A percentile compares a stretch with the other conserved stretches of the same genome.
phyloP scores from a whole-genome alignment of 2,888 invertebrate genomes.

The Lymantria monacha region DNA sequence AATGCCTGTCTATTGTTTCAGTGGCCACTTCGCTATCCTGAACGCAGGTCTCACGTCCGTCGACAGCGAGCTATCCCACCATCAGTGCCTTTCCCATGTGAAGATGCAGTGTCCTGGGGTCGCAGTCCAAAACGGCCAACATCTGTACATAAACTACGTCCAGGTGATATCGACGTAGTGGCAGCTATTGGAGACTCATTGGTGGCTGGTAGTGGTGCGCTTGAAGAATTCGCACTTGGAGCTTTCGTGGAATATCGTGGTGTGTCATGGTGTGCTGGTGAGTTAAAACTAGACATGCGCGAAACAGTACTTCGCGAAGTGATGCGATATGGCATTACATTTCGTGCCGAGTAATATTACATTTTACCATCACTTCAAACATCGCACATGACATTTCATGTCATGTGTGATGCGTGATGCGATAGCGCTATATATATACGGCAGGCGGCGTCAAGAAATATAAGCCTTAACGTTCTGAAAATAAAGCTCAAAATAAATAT shows the following conservation, averaged over 20 bases:
- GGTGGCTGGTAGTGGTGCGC: constrained; percentile 87
- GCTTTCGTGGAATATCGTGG: constrained; percentile 88
- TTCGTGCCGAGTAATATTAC: no score
- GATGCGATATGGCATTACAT: no score
- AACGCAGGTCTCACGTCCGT: constrained; percentile 68
- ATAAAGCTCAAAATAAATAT: no score
- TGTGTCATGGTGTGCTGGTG: constrained; percentile 88
- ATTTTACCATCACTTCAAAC: no score
- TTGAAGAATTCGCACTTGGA: constrained; percentile 87
- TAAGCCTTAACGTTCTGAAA: no score
- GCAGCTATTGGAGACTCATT: constrained; percentile 88
- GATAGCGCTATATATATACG: no score
- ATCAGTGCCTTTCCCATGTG: constrained; percentile 83
- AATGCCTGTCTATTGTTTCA: constrained; percentile 38
- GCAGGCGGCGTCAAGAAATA: no score
- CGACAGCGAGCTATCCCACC: constrained; percentile 75
- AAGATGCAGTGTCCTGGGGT: constrained; percentile 61
- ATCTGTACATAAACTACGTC: constrained; percentile 86
- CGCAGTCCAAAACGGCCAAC: constrained; percentile 74
- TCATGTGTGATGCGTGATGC: no score
- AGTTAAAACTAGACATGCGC: no score
- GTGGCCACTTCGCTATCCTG: constrained; percentile 73
- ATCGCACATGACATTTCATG: no score
- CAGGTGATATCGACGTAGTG: constrained; percentile 86
- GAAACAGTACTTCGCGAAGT: no score